phyloP scores from a whole-genome alignment of 1,140 invertebrate genomes.

The Polypedilum vanderplanki region DNA sequence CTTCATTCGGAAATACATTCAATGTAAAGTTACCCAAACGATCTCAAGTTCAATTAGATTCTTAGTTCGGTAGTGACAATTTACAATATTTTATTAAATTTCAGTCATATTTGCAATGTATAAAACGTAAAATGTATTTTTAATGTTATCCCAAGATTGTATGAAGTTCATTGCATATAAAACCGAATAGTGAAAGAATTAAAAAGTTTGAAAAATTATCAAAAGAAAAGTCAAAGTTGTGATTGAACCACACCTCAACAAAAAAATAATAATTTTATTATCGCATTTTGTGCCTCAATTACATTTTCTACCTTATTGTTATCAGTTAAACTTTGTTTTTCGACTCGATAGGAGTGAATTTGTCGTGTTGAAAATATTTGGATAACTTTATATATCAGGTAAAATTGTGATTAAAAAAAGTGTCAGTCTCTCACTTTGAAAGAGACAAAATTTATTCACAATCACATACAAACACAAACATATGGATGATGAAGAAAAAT shows the following conservation, averaged over 20 bases:
- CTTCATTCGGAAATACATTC: too few relatives aligned
- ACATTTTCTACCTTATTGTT: constrained; percentile 18
- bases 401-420: neutral
- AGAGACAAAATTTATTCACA: neutral
- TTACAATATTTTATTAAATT: neutral
- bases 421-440: neutral
- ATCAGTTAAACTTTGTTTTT: constrained; percentile 19
- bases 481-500: neutral
- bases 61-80: neutral
- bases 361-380: neutral
- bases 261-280: neutral
- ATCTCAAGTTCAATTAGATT: too few relatives aligned
- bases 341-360: neutral
- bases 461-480: neutral
- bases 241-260: constrained; percentile 3
- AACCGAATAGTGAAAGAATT: neutral
- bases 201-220: neutral
- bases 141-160: neutral
- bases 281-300: constrained; percentile 12
- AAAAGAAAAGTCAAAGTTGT: neutral
- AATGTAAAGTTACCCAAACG: too few relatives aligned
- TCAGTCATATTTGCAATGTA: neutral
- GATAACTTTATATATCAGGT: neutral
- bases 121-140: neutral
- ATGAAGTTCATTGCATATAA: neutral